Base-by-base conservation (phyloP, 2,113 vertebrate species). In the Edolisoma coerulescens region DNA sequence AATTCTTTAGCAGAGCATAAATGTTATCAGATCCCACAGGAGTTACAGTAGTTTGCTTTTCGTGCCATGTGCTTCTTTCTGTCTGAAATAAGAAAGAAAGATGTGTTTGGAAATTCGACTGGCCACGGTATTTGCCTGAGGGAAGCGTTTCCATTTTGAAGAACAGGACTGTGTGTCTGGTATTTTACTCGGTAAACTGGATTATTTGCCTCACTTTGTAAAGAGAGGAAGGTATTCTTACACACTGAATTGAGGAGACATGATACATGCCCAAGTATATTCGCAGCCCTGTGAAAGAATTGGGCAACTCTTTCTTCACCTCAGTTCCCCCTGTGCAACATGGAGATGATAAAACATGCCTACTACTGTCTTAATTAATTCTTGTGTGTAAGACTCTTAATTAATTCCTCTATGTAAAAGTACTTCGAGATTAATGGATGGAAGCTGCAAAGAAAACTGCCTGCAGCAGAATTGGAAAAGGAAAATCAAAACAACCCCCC, bases 281-380 rank as follows among this genome's bases (percentile, higher is more conserved):
- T 85, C 37, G 32, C 75, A 84, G 79, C 23, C 84, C 59, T 88
- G 42, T 70, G 68, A 39, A 94, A 74, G 63, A 88, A 67, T 3
- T 89, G 78, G 81, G 57, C 61, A 85, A 69, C 41, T 33, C 44
- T 63, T 82, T 91, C 91, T 90, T 96, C 60, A 94, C 92, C 95
- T 97, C 90, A 93, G 85, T 83, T 96, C 93, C 91, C 91, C 93
- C 85, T 91, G 35, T 93, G 85, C 70, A 96, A 74, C 47, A 47
- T 12, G 50, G 90, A 95, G 87, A 65, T 90, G 75, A 97, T 93
- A 88, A 93, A 94, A 96, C 95, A 93, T 96, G 93, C 75, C 95
- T 92, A 17, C 54, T 88, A 83, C 91, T 88, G 63, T 86, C 92
- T 96, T 96, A 95, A 97, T 97, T 96, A 97, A 95, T 95, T 95